Base-by-base conservation (phyloP, 2,113 vertebrate species). In the Burhinus oedicnemus region DNA sequence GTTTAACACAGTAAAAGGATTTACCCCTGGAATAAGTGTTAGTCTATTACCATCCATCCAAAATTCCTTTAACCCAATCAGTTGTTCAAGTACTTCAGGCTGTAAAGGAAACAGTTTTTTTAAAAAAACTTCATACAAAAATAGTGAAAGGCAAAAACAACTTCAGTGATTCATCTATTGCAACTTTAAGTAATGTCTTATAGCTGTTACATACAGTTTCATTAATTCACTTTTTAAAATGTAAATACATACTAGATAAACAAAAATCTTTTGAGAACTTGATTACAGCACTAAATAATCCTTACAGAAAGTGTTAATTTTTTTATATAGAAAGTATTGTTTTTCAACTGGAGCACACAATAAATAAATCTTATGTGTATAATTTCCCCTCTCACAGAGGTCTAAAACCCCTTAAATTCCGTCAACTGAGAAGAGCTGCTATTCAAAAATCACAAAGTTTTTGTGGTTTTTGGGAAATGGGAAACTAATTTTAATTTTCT, bases 41-140 rank as follows among this genome's bases (percentile, higher is more conserved):
- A 99, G 98, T 97, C 99, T 99, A 97, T 99, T 99, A 89, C 99
- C 99, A 87, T 99, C 99, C 98, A 99, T 99, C 99, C 99, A 99
- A 97, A 99, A 99, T 97, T 99, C 99, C 98, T 98, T 99, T 97
- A 99, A 98, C 95, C 99, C 99, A 94, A 98, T 99, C 95, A 99
- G 98, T 96, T 99, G 99, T 97, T 99, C 99, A 98, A 99, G 96
- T 96, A 99, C 99, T 99, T 99, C 99, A 99, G 99, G 99, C 99
- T 99, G 91, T 68, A 97, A 96, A 69, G 44, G 83, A 32, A 95
- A 70, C 9, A n/a, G 20, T 42, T 82, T 40, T 83, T 72, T 60
- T 40, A 40, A 2, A 16, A 55, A 78, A 69, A 54, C 2, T 57
- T 60, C 27, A 16, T 6, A 42, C 5, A 74, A 54, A 55, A 12